These are phyloP conservation scores for Phaenicophaeus curvirostris DNA, from an alignment of 2,797 vertebrate species.

Conservation along the genomic window DNA sequence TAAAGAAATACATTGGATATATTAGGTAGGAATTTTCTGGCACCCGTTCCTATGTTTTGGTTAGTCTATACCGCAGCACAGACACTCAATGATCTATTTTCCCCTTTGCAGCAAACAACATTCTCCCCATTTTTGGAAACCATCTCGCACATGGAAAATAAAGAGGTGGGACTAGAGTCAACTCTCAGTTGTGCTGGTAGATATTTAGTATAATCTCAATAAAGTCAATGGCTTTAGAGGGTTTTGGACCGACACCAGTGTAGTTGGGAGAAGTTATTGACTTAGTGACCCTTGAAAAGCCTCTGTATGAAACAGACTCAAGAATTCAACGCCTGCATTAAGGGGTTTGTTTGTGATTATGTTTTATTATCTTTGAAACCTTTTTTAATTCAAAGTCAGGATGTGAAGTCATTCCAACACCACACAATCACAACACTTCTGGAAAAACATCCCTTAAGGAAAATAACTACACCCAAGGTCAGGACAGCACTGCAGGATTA, in stretches of 20 bases:
- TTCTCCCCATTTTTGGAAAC: not conserved
- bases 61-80: not conserved
- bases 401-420: not conserved
- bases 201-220: not conserved
- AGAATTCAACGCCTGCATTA: not conserved
- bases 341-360: not conserved
- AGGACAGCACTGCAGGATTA: not conserved
- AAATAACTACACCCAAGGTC: not conserved
- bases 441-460: not conserved
- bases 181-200: not conserved
- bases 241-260: not conserved
- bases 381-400: not conserved
- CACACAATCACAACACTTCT: not conserved
- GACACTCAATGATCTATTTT: not conserved
- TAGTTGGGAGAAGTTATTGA: not conserved
- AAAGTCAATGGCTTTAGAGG: not conserved
- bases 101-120: not conserved
- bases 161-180: not conserved
- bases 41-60: not conserved
- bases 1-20: constrained; percentile 27
- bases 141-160: not conserved
- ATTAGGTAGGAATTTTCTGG: constrained; percentile 36
- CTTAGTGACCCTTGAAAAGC: not conserved
- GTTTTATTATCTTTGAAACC: not conserved
- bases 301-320: not conserved